Conservation (phyloP, 2,113 vertebrate genomes). For the Eira barbara region DNA sequence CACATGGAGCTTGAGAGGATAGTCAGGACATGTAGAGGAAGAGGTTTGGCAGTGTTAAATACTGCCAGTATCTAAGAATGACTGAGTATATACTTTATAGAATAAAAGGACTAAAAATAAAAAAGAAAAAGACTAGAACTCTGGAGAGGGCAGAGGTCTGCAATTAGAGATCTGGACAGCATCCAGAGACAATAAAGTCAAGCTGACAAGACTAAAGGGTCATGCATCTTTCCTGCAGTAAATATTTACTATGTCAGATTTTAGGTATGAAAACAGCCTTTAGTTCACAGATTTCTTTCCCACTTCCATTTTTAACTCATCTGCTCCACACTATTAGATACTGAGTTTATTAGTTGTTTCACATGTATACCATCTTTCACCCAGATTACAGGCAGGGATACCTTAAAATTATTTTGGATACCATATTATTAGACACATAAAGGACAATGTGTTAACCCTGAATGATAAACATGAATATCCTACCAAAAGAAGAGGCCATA, state of each 20-base stretch:
- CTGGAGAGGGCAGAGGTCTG: not conserved
- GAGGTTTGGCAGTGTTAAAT: not conserved
- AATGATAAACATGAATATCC: not conserved
- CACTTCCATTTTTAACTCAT: not conserved
- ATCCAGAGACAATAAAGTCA: not conserved
- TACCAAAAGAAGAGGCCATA: not conserved
- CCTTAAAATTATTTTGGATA: not conserved
- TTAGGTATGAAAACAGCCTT: not conserved
- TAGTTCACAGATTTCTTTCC: not conserved
- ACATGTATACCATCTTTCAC: not conserved
- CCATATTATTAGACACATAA: not conserved
- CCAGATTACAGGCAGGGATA: not conserved
- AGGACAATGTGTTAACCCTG: not conserved
- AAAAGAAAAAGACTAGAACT: not conserved
- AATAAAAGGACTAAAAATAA: not conserved
- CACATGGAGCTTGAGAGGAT: not conserved
- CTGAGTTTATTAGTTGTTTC: not conserved
- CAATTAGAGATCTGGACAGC: not conserved
- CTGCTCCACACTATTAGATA: not conserved
- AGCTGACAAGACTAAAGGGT: not conserved
- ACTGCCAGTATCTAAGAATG: not conserved
- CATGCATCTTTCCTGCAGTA: not conserved
- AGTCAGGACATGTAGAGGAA: not conserved
- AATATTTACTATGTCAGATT: not conserved
- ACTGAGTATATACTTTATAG: not conserved